phyloP scores from a whole-genome alignment of 2,113 vertebrate genomes.

The Sander vitreus region DNA sequence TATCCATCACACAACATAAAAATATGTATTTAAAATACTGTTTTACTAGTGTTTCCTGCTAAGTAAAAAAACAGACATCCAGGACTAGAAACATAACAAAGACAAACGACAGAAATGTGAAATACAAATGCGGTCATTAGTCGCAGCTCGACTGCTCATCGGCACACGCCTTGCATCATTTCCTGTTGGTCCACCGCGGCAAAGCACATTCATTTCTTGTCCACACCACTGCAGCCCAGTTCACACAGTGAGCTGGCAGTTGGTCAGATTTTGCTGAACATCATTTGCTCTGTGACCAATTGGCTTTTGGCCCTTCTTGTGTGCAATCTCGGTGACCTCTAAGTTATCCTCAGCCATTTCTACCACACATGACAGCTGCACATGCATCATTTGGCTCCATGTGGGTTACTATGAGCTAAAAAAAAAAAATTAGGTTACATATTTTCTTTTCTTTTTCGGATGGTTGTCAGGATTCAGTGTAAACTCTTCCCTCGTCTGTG shows the following conservation, averaged over 20 bases:
- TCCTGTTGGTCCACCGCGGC: background rate
- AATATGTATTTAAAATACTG: too few species aligned
- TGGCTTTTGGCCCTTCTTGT: conserved; percentile 48
- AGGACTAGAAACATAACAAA: background rate
- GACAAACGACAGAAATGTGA: background rate
- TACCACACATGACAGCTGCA: conserved; percentile 56
- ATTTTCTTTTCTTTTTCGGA: background rate
- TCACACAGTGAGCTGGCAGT: conserved; percentile 59
- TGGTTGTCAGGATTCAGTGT: conserved; percentile 30
- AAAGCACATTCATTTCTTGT: conserved; percentile 17
- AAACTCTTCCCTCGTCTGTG: conserved; percentile 24
- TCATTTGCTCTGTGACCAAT: conserved; percentile 61
- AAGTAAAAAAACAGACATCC: background rate
- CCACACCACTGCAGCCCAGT: conserved; percentile 28
- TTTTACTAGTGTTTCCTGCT: too few species aligned
- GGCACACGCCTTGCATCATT: background rate
- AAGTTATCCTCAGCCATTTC: conserved; percentile 50
- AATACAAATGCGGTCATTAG: conserved; percentile 2
- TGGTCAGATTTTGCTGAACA: conserved; percentile 60
- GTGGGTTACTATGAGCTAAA: conserved; percentile 21
- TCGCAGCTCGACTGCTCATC: conserved; percentile 13
- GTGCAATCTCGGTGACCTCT: conserved; percentile 58
- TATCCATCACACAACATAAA: too few species aligned
- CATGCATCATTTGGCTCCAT: conserved; percentile 63
- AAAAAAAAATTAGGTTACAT: conserved; percentile 51